Evolutionary conservation across 2,113 vertebrate species (phyloP), one percentile per base, ranked within the genome.

Genomic region (Chaetorhynchus papuensis): DNA sequence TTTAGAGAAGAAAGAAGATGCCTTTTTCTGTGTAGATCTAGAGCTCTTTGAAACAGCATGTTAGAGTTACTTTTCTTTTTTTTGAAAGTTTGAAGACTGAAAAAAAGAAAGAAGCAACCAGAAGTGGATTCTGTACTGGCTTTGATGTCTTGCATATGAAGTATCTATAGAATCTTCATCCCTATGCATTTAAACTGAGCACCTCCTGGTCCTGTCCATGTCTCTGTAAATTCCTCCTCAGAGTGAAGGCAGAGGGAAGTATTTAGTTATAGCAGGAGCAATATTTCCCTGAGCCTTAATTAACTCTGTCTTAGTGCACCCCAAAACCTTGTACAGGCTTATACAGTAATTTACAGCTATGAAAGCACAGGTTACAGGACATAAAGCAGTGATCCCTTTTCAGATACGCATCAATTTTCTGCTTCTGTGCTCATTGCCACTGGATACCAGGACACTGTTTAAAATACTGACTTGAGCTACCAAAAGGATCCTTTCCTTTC

Each of bases 41-140:
- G 30, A 17, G 6, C 27, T 92, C 16, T 63, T 90, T 81, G 30
- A 79, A 79, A 26, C 9, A 69, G 13, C 15, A 13, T 42, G 7
- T 23, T 61, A 61, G 18, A 77, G 11, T 22, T 54, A 39, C 5
- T 11, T 39, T 33, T 52, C 72, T 39, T 47, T 28, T 49, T 44
- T 15, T 7, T 19, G 0, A 1, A 79, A 70, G 9, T 71, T 78
- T 0, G 0, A 70, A 83, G 16, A 31, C 49, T 56, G 9, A 20
- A 23, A 79, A 42, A 52, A 35, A 47, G 9, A 39, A 54, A 60
- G 50, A 54, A 35, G 11, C 23, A 53, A 44, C 33, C 54, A 41
- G 18, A 81, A 82, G 2, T 52, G 30, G 11, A 23, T 74, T 82
- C 19, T 78, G 2, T 44, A 23, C 24, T 83, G n/a, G 11, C 5